Percentiles rank a stretch among this genome's conserved stretches.
Conservation (phyloP, 1,140 invertebrate genomes). For the Gonioctena quinquepunctata region DNA sequence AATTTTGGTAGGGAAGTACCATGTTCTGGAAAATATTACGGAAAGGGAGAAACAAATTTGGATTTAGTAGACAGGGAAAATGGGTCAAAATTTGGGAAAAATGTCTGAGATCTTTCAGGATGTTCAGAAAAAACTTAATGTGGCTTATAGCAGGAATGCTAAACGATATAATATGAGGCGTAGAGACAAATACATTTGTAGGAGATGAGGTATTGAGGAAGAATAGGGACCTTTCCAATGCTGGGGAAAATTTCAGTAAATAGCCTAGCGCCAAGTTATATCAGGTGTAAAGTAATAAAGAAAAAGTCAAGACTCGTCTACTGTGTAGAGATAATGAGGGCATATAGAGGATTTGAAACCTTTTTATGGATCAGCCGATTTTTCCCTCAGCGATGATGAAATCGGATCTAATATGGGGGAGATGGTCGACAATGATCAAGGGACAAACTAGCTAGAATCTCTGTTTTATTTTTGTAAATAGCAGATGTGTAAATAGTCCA, state of each 20-base stretch:
- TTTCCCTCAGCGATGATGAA: neutral
- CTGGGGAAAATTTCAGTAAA: neutral
- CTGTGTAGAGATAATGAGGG: neutral
- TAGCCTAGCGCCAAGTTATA: slow-evolving; percentile 29
- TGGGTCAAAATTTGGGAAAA: slow-evolving; percentile 2
- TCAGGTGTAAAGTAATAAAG: slow-evolving; percentile 21
- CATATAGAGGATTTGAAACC: neutral
- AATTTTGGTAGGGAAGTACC: slow-evolving; percentile 17
- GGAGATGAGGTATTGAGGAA: slow-evolving; percentile 24
- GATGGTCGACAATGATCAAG: too few species aligned
- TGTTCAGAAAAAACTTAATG: slow-evolving; percentile 12
- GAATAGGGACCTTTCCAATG: slow-evolving; percentile 26
- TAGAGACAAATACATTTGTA: slow-evolving; percentile 14
- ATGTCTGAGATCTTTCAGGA: slow-evolving; percentile 11
- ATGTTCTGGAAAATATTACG: slow-evolving; percentile 19
- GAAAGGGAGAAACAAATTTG: neutral
- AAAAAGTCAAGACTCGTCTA: neutral
- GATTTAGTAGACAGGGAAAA: slow-evolving; percentile 2
- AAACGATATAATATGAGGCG: slow-evolving; percentile 25
- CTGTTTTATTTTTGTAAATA: neutral
- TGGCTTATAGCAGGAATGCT: slow-evolving; percentile 19
- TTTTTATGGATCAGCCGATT: neutral
- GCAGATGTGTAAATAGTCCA: neutral
- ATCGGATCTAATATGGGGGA: neutral
- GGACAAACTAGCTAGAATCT: too few species aligned